These are phyloP conservation scores for Branchellion lobata DNA, from an alignment of 2,888 invertebrate genomes.

Conservation along the genomic window DNA sequence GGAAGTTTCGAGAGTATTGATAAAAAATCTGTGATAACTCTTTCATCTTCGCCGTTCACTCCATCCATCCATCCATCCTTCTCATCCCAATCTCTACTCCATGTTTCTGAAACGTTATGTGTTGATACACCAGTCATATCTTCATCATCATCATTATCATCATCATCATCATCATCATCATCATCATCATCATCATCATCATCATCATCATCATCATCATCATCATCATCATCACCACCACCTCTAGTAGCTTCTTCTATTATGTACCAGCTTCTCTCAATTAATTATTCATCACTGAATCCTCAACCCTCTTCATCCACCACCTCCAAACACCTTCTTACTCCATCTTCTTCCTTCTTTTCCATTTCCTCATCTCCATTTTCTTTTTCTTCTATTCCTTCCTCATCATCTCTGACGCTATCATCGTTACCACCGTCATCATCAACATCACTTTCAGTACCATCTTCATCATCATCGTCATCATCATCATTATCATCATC, in stretches of 20 bases:
- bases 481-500: no score
- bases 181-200: constrained; percentile 14
- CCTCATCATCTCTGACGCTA: background rate
- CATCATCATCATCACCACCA: constrained; percentile 2
- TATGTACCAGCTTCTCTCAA: background rate
- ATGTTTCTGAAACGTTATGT: background rate
- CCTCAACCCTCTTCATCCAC: background rate
- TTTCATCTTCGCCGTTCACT: background rate
- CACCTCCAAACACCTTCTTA: no score
- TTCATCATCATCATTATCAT: background rate
- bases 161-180: constrained; percentile 1
- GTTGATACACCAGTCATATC: background rate
- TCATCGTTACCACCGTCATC: background rate
- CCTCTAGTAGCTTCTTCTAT: background rate
- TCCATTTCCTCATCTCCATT: background rate
- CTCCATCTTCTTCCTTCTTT: background rate
- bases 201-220: constrained; percentile 5
- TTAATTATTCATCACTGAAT: background rate
- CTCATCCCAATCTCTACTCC: background rate
- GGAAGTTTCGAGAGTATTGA: no score
- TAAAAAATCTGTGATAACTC: no score
- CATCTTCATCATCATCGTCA: no score
- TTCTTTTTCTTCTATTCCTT: no score
- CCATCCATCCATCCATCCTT: constrained; percentile 1
- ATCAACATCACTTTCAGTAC: background rate